Evolutionary conservation across 2,797 vertebrate genomes (phyloP), one percentile per base, ranked within the genome.

Genomic region (Mallotus villosus): DNA sequence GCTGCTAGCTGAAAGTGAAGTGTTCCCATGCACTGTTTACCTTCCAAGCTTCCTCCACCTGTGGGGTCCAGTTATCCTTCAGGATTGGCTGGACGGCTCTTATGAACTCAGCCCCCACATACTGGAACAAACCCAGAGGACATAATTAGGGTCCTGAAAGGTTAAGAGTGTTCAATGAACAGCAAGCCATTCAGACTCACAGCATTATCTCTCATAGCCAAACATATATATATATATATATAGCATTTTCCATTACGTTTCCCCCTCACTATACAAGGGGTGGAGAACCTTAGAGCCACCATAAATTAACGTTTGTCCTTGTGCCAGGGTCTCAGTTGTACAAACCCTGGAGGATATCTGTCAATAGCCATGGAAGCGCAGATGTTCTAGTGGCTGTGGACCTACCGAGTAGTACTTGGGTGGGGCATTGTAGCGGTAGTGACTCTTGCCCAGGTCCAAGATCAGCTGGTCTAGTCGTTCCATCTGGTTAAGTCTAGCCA

Each of bases 31-130:
- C 12, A 21, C 12, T 63, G 53, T 27, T 16, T 81, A 94, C 93
- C 91, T 92, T 91, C 93, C 93, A 94, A 0, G 93, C 92, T 57
- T 92, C 88, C 79, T 94, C 92, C 63, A 94, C 76, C 77, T 93
- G 91, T 0, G 84, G 17, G 0, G 92, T 94, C 92, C 93, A 94
- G 69, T 75, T 89, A 51, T 93, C 92, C 82, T 93, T 92, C 76
- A 94, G 79, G 78, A 93, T 92, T n/a, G 93, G 93, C 81, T 83
- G 91, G 74, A 94, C 92, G 0, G 92, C 91, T 55, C 90, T 74
- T 77, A 93, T 92, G 81, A 94, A 94, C 78, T 94, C 93, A 1
- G 89, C 79, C 73, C 90, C 93, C 0, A 94, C 93, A 2, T 93
- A 94, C 93, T 94, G 86, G 25, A 83, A 83, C 80, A 81, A 12